Conservation (phyloP, 1,140 invertebrate species). For the Trigoniulus corallinus region DNA sequence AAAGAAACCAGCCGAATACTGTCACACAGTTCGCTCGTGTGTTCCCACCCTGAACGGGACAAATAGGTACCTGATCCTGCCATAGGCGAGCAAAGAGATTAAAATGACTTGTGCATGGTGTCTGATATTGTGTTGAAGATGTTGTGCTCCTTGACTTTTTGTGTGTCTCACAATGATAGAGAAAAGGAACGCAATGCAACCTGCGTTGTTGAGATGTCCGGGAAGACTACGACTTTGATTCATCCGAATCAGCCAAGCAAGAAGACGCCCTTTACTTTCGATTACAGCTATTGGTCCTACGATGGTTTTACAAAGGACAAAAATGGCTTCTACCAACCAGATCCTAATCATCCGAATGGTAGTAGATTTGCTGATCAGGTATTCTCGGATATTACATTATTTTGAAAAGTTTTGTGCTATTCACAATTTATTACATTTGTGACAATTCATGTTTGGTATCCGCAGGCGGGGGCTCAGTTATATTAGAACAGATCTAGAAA, state of each 20-base stretch:
- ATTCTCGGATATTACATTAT: background rate
- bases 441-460: background rate
- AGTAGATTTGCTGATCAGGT: conserved; percentile 36
- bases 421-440: background rate
- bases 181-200: conserved; percentile 37
- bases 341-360: conserved; percentile 26
- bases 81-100: too few relatives aligned
- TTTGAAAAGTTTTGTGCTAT: background rate
- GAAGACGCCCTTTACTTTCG: conserved; percentile 37
- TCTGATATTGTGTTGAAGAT: too few relatives aligned
- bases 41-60: too few relatives aligned
- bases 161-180: conserved; percentile 33
- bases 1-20: too few relatives aligned
- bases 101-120: too few relatives aligned
- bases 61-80: too few relatives aligned
- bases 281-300: conserved; percentile 45
- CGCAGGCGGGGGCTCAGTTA: too few relatives aligned
- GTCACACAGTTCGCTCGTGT: too few relatives aligned
- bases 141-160: too few relatives aligned
- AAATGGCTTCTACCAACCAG: conserved; percentile 31
- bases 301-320: conserved; percentile 33
- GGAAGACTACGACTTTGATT: conserved; percentile 31
- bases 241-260: conserved; percentile 32
- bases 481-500: too few relatives aligned
- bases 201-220: conserved; percentile 37